phyloP scores from a whole-genome alignment of 2,113 vertebrate genomes.

The Mus pahari region DNA sequence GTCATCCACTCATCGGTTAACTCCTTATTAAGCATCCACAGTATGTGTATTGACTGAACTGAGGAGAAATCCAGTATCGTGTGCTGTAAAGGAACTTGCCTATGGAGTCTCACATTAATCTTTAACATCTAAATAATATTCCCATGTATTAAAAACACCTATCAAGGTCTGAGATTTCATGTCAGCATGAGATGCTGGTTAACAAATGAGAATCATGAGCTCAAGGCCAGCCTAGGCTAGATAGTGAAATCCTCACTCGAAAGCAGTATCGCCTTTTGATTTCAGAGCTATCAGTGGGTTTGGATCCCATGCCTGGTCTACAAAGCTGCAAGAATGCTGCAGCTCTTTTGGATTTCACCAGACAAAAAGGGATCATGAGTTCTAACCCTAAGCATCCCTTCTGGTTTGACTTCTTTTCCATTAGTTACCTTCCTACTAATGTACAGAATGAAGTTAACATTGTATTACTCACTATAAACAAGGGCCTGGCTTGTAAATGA shows the following conservation, averaged over 20 bases:
- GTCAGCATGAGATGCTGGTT: not conserved
- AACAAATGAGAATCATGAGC: not conserved
- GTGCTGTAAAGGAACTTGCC: not conserved
- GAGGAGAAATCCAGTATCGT: not conserved
- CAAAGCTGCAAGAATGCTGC: not conserved
- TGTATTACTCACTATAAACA: not conserved
- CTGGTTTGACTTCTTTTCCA: not conserved
- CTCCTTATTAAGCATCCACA: not conserved
- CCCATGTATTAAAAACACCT: not conserved
- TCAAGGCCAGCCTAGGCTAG: not conserved
- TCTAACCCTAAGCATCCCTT: not conserved
- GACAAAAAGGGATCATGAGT: not conserved
- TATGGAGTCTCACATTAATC: not conserved
- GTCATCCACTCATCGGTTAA: not conserved
- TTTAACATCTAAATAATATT: not conserved
- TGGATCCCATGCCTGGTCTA: not conserved
- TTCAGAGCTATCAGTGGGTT: not conserved
- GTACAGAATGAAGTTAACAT: not conserved
- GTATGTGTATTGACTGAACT: not conserved
- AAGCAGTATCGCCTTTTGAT: not conserved
- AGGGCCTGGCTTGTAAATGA: not conserved
- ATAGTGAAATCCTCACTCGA: not conserved
- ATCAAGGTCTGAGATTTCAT: not conserved
- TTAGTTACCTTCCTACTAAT: slow-evolving; percentile 11
- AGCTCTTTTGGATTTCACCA: not conserved